Conservation (phyloP, 1,140 invertebrate species). For the Anthonomus grandis region DNA sequence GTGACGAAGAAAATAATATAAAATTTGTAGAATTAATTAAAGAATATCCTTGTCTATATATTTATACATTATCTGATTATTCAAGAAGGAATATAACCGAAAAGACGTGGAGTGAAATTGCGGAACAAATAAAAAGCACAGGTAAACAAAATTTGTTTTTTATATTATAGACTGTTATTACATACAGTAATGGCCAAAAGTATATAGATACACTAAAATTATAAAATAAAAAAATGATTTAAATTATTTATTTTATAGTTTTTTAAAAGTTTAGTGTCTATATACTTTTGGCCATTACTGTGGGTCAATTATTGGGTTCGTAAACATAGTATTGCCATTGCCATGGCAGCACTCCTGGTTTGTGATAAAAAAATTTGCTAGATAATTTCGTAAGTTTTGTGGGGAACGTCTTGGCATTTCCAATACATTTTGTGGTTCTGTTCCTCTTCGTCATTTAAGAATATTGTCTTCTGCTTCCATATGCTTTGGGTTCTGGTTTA, state of each 20-base stretch:
- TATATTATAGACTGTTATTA: no score
- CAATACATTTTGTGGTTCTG: no score
- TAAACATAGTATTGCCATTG: no score
- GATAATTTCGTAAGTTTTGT: no score
- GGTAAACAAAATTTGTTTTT: conserved; percentile 6
- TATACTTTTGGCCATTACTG: background rate
- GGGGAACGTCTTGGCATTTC: no score
- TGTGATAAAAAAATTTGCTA: no score
- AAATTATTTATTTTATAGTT: background rate
- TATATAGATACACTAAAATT: background rate
- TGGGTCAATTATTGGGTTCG: background rate
- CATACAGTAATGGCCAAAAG: no score
- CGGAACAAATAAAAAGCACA: background rate
- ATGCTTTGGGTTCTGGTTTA: background rate
- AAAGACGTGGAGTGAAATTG: background rate
- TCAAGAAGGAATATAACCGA: background rate
- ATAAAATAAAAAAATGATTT: background rate
- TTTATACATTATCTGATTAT: background rate
- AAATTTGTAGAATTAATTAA: no score
- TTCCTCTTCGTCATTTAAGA: no score
- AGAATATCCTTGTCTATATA: background rate
- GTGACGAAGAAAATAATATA: no score
- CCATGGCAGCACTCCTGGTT: no score
- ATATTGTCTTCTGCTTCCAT: no score
- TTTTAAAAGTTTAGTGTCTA: background rate